A percentile compares a stretch with the other conserved stretches of the same genome.
These are phyloP conservation scores for Magallana gigas DNA, from an alignment of 1,140 invertebrate species.

Conservation along the genomic window DNA sequence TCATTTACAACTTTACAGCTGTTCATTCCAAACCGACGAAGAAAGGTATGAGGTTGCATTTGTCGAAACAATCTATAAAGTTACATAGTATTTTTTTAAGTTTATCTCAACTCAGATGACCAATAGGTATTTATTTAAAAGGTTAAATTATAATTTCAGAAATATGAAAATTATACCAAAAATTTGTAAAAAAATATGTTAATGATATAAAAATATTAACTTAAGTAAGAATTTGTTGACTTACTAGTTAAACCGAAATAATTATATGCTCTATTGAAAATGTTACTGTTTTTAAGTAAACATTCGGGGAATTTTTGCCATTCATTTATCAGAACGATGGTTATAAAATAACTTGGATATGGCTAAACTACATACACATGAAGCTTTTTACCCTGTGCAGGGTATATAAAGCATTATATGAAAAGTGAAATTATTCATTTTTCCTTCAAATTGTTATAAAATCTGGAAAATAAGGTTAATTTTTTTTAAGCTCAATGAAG, in stretches of 20 bases:
- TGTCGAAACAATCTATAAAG: neutral
- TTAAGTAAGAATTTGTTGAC: neutral
- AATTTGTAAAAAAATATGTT: neutral
- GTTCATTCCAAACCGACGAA: neutral
- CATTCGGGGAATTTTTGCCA: neutral
- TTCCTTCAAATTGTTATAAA: no score
- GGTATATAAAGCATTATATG: no score
- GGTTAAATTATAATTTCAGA: neutral
- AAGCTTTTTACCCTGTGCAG: no score
- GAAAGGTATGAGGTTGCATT: neutral
- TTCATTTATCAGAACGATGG: neutral
- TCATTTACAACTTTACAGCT: constrained; percentile 41
- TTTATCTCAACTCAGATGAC: neutral
- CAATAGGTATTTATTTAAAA: neutral
- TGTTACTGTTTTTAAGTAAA: neutral
- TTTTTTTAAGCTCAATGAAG: no score
- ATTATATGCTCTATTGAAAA: neutral
- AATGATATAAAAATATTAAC: neutral
- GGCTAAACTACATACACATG: no score
- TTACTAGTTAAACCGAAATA: neutral
- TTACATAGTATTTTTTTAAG: neutral
- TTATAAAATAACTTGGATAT: no score
- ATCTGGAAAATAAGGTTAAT: no score
- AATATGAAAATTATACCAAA: neutral
- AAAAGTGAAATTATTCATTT: no score